Conservation (phyloP, 2,888 invertebrate genomes). For the Mystacides longicornis region DNA sequence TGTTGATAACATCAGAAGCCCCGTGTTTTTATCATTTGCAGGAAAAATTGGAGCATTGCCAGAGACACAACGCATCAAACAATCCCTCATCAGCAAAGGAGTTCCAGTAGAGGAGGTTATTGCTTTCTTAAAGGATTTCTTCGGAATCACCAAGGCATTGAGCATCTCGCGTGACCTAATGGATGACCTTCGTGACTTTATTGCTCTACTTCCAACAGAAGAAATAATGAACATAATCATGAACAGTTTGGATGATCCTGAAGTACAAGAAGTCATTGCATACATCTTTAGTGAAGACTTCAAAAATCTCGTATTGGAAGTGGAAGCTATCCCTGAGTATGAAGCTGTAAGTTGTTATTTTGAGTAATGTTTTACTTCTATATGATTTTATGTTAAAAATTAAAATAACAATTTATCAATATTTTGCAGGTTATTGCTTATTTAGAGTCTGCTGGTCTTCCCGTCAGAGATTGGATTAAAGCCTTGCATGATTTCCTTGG, state of each 20-base stretch:
- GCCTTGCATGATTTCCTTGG: constrained; percentile 8
- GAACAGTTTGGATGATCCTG: constrained; percentile 13
- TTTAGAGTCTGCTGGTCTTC: constrained; percentile 9
- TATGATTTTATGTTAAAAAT: no score
- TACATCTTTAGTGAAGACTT: constrained; percentile 16
- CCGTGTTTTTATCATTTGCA: constrained; percentile 2
- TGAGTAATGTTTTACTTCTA: no score
- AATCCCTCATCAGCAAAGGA: constrained; percentile 7
- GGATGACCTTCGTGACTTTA: constrained; percentile 16
- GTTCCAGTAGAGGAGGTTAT: constrained; percentile 13
- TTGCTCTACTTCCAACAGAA: constrained; percentile 8
- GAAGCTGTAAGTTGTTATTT: constrained; percentile 8
- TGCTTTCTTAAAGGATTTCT: constrained; percentile 6
- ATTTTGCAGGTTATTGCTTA: constrained; percentile 10
- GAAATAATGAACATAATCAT: constrained; percentile 11
- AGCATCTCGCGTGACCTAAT: constrained; percentile 5
- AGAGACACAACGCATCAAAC: constrained; percentile 2
- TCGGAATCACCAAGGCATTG: constrained; percentile 10
- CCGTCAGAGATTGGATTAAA: constrained; percentile 6
- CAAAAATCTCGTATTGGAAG: constrained; percentile 4
- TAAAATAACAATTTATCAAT: no score
- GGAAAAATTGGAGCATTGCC: constrained; percentile 3
- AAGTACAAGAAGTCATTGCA: constrained; percentile 9
- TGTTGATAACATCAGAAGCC: constrained; percentile 4
- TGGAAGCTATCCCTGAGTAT: constrained; percentile 13